phyloP scores from a whole-genome alignment of 2,888 invertebrate genomes.

The Vesta saturnalis region DNA sequence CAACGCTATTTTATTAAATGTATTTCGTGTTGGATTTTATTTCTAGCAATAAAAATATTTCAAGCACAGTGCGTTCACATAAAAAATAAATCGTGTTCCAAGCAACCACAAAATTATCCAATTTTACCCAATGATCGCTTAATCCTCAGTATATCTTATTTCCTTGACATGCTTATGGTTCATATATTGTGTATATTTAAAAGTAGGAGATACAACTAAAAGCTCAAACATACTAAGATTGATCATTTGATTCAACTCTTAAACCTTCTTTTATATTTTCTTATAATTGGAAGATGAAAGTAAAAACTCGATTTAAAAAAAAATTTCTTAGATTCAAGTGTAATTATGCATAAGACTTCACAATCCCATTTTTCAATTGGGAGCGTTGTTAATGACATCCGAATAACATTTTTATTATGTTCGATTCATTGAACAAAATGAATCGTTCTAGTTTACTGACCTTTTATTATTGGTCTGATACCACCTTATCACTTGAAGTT shows the following conservation, averaged over 20 bases:
- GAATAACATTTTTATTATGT: conserved; percentile 18
- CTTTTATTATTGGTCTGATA: conserved; percentile 26
- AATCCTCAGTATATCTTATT: conserved; percentile 4
- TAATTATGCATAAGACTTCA: conserved; percentile 13
- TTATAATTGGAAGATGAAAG: not conserved
- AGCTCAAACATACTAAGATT: not conserved
- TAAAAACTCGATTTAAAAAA: not conserved
- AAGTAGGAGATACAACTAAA: not conserved
- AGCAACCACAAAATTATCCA: conserved; percentile 5
- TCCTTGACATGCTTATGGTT: not conserved
- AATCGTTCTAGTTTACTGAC: conserved; percentile 27
- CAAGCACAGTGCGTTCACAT: not conserved
- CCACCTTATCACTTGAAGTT: conserved; percentile 27
- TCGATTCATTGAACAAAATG: conserved; percentile 29
- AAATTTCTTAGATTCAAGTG: not conserved
- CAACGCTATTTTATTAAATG: conserved; percentile 9
- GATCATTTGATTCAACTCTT: not conserved
- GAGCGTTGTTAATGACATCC: conserved; percentile 21
- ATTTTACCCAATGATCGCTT: conserved; percentile 7
- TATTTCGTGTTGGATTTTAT: conserved; percentile 8
- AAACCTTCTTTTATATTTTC: not conserved
- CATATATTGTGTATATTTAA: not conserved
- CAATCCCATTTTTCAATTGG: conserved; percentile 9
- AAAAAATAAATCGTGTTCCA: conserved; percentile 9
- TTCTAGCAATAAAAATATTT: conserved; percentile 9